Base-by-base conservation (phyloP, 2,888 invertebrate genomes). In the Endotricha flammealis region DNA sequence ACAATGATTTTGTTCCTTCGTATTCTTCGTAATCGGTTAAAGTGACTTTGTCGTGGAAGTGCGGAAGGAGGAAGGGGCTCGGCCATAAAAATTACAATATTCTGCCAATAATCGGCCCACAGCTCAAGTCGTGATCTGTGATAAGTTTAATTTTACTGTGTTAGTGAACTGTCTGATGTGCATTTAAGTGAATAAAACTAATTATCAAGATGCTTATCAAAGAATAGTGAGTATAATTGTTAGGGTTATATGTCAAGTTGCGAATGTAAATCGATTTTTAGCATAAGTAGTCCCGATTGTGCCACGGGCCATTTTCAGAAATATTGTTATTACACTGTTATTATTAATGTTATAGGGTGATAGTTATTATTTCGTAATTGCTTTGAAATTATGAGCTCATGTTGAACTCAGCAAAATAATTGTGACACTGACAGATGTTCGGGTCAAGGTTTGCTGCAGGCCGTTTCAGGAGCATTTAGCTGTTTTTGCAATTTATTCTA, bases 201-300 rank as follows among this genome's bases (percentile, higher is more conserved):
- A 64, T 29, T 66, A 57, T 71, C 85, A 89, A 76, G 71, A 91
- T 91, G 91, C 88, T 91, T 82, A 91, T 91, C 80, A 91, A 91
- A 88, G 91, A 91, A 89, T 91, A 87, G 91, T 91, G 75, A 91
- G 91, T 91, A 87, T 55, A 50, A 53, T 55, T 47, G 42, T 51
- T 62, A 68, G 75, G 79, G 81, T 81, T 82, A 82, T 62, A 55
- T 59, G 56, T 68, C 58, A 63, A 64, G 61, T 67, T 62, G 67
- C 62, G 60, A 72, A 72, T 72, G 64, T 67, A 63, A 75, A 86
- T 85, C 83, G 85, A 83, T 82, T 79, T 82, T 82, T 68, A 59
- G 48, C 51, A 50, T 58, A 51, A 62, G 49, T 58, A 50, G 48
- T 49, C 49, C 44, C 50, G 42, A 47, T 51, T 56, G 55, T 63